These are phyloP conservation scores for Mimas tiliae DNA, from an alignment of 2,888 invertebrate genomes.

Conservation along the genomic window DNA sequence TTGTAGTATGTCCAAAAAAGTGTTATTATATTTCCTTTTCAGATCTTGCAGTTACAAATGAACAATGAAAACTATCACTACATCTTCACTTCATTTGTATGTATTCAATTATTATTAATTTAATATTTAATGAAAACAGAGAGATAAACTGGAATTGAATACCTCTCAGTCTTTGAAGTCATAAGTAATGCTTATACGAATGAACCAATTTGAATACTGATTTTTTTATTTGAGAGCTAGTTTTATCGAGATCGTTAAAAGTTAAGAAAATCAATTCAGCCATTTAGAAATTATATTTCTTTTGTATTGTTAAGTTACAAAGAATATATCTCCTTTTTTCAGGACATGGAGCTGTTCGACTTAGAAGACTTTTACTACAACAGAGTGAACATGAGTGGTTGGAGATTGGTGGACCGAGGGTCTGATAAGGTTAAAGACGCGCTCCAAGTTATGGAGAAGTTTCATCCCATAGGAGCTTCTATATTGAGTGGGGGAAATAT, in stretches of 20 bases:
- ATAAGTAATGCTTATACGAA: no score
- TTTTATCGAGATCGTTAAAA: slow-evolving; percentile 9
- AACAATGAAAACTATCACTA: slow-evolving; percentile 98
- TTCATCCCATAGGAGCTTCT: slow-evolving; percentile 92
- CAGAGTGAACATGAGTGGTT: slow-evolving; percentile 97
- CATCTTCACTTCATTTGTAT: slow-evolving; percentile 97
- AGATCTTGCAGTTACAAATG: slow-evolving; percentile 98
- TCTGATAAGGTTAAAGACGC: slow-evolving; percentile 90
- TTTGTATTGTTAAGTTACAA: no score
- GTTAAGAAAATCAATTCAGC: no score
- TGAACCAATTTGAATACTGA: no score
- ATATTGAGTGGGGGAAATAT: slow-evolving; percentile 87
- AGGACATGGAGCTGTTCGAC: slow-evolving; percentile 95
- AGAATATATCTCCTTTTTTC: no score
- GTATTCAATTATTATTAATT: no score
- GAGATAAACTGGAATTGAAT: no score
- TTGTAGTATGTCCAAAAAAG: no score
- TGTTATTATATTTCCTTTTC: slow-evolving; percentile 60
- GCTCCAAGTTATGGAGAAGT: slow-evolving; percentile 93
- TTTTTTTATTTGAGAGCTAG: no score
- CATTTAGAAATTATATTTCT: no score
- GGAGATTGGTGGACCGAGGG: slow-evolving; percentile 93
- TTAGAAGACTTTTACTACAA: slow-evolving; percentile 97
- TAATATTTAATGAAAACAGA: no score
- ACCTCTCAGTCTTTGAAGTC: no score